Percentiles rank a stretch among this genome's conserved stretches.
Evolutionary conservation across 2,113 vertebrate genomes (phyloP).

Genomic region (Melanerpes formicivorus): DNA sequence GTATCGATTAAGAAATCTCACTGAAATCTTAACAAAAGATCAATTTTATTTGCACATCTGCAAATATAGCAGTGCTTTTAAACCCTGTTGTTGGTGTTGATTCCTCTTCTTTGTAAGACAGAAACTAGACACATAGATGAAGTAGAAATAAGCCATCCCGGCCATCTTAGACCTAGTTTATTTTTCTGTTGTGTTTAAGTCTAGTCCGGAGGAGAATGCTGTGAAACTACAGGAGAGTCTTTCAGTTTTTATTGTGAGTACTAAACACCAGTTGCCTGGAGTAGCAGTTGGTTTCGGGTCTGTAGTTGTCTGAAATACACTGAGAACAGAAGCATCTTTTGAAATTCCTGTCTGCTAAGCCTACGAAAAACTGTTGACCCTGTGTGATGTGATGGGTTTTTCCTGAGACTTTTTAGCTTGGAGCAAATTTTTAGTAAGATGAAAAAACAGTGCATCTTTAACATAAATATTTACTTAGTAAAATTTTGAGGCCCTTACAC

Average conservation of each 20-base stretch:
- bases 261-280: background rate
- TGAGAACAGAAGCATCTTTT: background rate
- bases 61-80: background rate
- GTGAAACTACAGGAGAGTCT: background rate
- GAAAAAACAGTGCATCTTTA: background rate
- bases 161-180: background rate
- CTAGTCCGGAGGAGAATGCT: background rate
- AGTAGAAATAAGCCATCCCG: background rate
- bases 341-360: background rate
- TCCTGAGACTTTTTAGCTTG: background rate
- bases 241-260: background rate
- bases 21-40: background rate
- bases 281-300: background rate
- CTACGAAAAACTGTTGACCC: background rate
- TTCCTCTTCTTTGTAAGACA: background rate
- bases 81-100: background rate
- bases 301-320: background rate
- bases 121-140: background rate
- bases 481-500: background rate
- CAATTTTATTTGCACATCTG: background rate
- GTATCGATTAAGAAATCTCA: background rate
- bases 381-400: background rate
- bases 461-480: background rate
- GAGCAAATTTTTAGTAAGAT: background rate
- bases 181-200: background rate